Evolutionary conservation across 2,888 invertebrate species (phyloP), one percentile per base, ranked within the genome.

Genomic region (Xylocampa areola): DNA sequence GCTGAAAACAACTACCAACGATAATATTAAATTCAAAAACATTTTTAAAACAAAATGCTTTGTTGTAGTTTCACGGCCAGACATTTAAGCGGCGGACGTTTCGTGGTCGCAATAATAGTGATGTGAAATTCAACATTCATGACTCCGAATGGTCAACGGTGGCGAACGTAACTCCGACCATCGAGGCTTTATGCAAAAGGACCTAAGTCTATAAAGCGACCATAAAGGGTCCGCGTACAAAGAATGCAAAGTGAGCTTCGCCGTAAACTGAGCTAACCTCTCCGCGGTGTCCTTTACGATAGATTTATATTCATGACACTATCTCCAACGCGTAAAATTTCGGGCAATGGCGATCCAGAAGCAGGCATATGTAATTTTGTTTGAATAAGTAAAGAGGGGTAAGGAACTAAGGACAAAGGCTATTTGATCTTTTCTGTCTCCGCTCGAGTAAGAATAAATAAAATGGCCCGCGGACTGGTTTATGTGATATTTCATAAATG

Each of bases 251-350:
- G 93, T 92, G 91, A 91, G 92, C 89, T 82, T 81, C 87, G 86
- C 89, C 87, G 87, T 91, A 90, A 91, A 86, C 82, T 82, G 77
- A 79, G 81, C 87, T 89, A 84, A 88, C 86, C 88, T 89, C 88
- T 88, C 86, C 80, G 86, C 79, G 87, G 88, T 90, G 90, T 91
- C 90, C 89, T 92, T 92, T 91, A 92, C 92, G 90, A 91, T 92
- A 92, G 91, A 93, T 94, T 94, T 93, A 94, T 94, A 94, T 94
- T 94, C 93, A 94, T 93, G 92, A 88, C 94, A 91, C 91, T 92
- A 91, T 92, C 92, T 92, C 86, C 77, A 84, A 84, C 90, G 90
- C 93, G 93, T 92, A 92, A 92, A 93, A 93, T 93, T 94, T 93
- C 92, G 93, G 92, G 88, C 91, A 87, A 90, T 90, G 91, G 92